Percentiles rank a stretch among this genome's conserved stretches.
Conservation (phyloP, 2,888 invertebrate species). For the Hyposoter didymator region DNA sequence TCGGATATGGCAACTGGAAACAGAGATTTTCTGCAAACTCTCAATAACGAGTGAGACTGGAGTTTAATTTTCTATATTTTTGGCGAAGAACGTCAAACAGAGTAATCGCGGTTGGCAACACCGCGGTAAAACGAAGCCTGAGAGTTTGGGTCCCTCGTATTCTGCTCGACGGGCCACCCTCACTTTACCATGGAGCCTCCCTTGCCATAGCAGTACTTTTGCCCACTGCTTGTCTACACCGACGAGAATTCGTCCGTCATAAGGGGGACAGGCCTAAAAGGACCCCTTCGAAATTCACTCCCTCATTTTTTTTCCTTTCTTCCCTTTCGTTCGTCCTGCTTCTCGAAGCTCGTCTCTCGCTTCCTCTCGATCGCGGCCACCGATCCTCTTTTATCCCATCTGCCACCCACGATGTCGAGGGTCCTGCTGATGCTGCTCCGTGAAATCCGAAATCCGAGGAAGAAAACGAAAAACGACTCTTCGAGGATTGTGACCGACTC, state of each 20-base stretch:
- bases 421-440: conserved; percentile 47
- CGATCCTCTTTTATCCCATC: conserved; percentile 70
- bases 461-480: conserved; percentile 55
- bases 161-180: conserved; percentile 37
- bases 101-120: conserved; percentile 39
- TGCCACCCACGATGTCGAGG: conserved; percentile 77
- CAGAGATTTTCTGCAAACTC: not conserved
- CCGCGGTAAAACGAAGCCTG: conserved; percentile 24
- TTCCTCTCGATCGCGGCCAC: not conserved
- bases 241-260: conserved; percentile 42
- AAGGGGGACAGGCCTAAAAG: conserved; percentile 32
- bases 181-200: conserved; percentile 31
- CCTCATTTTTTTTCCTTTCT: conserved; percentile 29
- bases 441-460: conserved; percentile 72
- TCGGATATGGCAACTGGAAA: not conserved
- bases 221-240: conserved; percentile 42
- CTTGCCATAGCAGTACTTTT: conserved; percentile 26
- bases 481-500: conserved; percentile 23
- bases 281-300: conserved; percentile 48
- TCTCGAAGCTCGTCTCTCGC: conserved; percentile 32
- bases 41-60: not conserved
- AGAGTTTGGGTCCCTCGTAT: conserved; percentile 53
- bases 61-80: conserved; percentile 23
- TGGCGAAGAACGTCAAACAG: conserved; percentile 20
- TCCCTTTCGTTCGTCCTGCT: conserved; percentile 35